Evolutionary conservation across 2,888 invertebrate species (phyloP).

Genomic region (Dichetophora obliterata): DNA sequence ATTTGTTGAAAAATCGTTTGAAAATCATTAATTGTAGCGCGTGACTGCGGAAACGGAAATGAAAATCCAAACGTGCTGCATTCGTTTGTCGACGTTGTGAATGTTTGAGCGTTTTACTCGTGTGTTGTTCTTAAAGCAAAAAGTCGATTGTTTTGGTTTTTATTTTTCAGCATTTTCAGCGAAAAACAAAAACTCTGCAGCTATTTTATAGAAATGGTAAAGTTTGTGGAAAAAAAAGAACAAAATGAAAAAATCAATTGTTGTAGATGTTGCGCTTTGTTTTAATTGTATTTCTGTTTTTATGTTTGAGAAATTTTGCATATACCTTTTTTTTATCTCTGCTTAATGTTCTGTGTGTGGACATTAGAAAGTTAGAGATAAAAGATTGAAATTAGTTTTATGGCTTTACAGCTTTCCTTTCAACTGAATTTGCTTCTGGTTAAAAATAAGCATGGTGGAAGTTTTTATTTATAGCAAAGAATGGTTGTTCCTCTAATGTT

Average conservation of each 20-base stretch:
- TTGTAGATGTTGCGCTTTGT: neutral
- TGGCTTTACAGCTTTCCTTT: no score
- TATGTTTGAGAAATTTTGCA: neutral
- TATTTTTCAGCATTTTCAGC: no score
- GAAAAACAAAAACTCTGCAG: neutral
- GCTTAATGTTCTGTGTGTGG: no score
- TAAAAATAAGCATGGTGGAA: no score
- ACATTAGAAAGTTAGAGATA: no score
- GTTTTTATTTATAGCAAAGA: no score
- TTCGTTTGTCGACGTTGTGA: neutral
- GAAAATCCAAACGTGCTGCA: conserved; percentile 21
- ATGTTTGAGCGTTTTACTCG: neutral
- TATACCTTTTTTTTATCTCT: no score
- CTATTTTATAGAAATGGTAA: neutral
- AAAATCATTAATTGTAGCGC: conserved; percentile 20
- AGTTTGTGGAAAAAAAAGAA: neutral
- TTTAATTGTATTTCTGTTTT: neutral
- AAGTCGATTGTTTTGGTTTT: neutral
- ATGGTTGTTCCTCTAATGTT: no score
- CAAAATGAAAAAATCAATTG: conserved; percentile 2
- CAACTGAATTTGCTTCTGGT: no score
- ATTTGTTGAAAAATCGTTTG: conserved; percentile 19
- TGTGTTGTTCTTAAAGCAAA: neutral
- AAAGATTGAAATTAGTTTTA: no score
- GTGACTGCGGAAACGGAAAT: conserved; percentile 23